Conservation (phyloP, 1,140 invertebrate species). For the Philotrypesis tridentata region DNA sequence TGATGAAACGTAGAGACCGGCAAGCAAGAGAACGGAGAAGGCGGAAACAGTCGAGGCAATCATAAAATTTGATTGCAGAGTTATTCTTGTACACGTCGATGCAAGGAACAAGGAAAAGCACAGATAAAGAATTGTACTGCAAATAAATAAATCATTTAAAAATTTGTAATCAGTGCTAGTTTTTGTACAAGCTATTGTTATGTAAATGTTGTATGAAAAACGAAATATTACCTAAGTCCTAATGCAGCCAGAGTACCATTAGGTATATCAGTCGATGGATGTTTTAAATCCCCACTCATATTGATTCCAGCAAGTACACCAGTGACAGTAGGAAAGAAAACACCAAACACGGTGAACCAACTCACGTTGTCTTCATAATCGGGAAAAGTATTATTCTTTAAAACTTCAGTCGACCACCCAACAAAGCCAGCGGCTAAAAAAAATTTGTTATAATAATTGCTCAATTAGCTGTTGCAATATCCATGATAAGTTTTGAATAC, state of each 20-base stretch:
- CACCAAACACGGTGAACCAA: conserved; percentile 95
- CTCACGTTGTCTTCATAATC: conserved; percentile 85
- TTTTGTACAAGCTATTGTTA: not conserved
- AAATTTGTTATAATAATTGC: not conserved
- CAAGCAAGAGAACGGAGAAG: conserved; percentile 86
- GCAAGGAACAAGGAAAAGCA: conserved; percentile 92
- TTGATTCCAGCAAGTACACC: conserved; percentile 97
- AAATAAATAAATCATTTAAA: conserved; percentile 62
- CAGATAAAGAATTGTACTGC: conserved; percentile 91
- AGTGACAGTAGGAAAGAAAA: conserved; percentile 95
- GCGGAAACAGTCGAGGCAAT: conserved; percentile 92
- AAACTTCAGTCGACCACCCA: conserved; percentile 87
- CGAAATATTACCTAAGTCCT: conserved; percentile 80
- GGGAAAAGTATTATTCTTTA: conserved; percentile 88
- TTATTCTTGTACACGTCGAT: conserved; percentile 85
- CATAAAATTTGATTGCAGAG: conserved; percentile 88
- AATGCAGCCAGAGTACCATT: conserved; percentile 94
- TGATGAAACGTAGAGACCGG: conserved; percentile 95
- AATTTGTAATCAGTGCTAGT: not conserved
- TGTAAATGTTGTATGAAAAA: conserved; percentile 16
- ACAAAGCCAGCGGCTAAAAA: conserved; percentile 85
- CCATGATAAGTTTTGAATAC: conserved; percentile 49
- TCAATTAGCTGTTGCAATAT: conserved; percentile 22
- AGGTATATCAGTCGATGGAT: conserved; percentile 94
- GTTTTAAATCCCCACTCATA: conserved; percentile 96